Evolutionary conservation across 1,140 invertebrate genomes (phyloP), one percentile per base, ranked within the genome.

Genomic region (Aphelinus atriplicis): DNA sequence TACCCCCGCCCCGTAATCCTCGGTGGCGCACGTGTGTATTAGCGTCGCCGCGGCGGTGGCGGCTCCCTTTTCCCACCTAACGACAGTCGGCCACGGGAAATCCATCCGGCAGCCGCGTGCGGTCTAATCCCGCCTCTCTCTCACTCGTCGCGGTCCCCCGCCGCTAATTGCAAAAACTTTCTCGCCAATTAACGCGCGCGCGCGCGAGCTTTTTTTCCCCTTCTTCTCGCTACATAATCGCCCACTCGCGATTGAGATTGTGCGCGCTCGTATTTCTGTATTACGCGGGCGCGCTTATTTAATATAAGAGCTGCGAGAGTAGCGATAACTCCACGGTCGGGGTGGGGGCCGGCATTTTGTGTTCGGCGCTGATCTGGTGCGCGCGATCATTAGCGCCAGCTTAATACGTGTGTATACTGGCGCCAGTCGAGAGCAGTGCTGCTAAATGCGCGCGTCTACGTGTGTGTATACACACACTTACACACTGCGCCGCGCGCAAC

Each of bases 91-190:
- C 42, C 46, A 2, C 10, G 45, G 45, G 46, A 71, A 71, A 62
- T 71, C 51, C 45, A 45, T 46, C 48, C 51, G 9, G 47, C 26
- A 43, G 26, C 26, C 9, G 7, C 45, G 9, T n/a, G 56, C 56
- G 65, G 10, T n/a, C 26, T 63, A 48, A 9, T 63, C n/a, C 65
- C 6, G 53, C 50, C n/a, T 43, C 53, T 53, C 26, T 26, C 26
- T 26, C 26, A 26, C 26, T 26, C 26, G 56, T n/a, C 3, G 26
- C 10, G 56, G 56, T 10, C 56, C 10, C 10, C n/a, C 2, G 43
- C 56, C 72, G 48, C 58, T 74, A 74, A 74, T 74, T 74, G 72
- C 65, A 68, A 62, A 68, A 57, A 7, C 3, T 43, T 57, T 70
- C 58, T 55, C 67, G 56, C 51, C 55, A 75, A 75, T 75, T 75